Evolutionary conservation across 2,113 vertebrate genomes (phyloP), one percentile per base, ranked within the genome.

Genomic region (Leptodactylus fuscus): DNA sequence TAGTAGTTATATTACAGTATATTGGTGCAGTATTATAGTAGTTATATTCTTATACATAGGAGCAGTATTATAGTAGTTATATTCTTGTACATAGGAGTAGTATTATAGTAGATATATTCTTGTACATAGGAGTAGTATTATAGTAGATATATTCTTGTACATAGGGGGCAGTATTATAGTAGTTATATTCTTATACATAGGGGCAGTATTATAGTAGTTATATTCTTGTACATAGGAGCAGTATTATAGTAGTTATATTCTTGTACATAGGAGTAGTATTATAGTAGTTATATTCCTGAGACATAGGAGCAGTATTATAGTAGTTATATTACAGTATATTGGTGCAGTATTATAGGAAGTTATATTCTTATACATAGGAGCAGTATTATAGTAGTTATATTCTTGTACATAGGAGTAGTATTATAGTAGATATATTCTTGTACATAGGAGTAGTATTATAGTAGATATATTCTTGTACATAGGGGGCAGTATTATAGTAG

Each of bases 11-110:
- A 65, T 29, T 65, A 24, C n/a, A 29, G 60, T 65, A 65, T 4
- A 65, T 65, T 29, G 60, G 27, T 4, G 41, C 41, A 44, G 41
- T 44, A 44, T 44, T 44, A 44, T 44, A 44, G 41, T 44, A 44
- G 41, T 44, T 44, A 44, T 44, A 44, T 44, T 44, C 9, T 44
- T 44, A 9, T 44, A 44, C 41, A 44, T 24, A 58, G 22, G 24
- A 13, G 60, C 60, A 62, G 60, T 62, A 62, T 62, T 62, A 62
- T 62, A 62, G 60, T 62, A 62, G 60, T 62, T 62, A 62, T 62
- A 62, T 27, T 62, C 24, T 32, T 62, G 60, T 62, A 62, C 10
- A 62, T 29, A 62, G 60, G 60, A 5, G 60, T 27, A 62, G 60
- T 62, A 62, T 62, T 62, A 62, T 32, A 62, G 60, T 29, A 62